These are phyloP conservation scores for Actinemys pallida DNA, from an alignment of 2,113 vertebrate genomes.

Conservation along the genomic window DNA sequence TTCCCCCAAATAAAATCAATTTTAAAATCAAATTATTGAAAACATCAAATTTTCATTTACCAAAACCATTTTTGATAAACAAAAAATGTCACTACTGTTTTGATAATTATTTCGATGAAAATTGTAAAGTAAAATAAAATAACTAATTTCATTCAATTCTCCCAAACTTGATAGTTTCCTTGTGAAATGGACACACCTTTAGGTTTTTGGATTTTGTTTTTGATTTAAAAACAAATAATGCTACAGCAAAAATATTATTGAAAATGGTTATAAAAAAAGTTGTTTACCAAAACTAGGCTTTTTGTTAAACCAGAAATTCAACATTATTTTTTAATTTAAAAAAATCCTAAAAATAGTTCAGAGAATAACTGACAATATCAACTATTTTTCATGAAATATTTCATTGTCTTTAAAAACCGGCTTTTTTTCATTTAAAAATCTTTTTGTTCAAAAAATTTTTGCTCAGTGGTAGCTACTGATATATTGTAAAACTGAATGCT, in stretches of 20 bases:
- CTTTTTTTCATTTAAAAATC: background rate
- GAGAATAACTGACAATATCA: background rate
- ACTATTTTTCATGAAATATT: background rate
- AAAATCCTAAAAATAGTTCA: background rate
- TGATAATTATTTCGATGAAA: background rate
- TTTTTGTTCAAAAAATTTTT: background rate
- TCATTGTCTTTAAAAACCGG: background rate
- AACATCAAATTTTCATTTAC: background rate
- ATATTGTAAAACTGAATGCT: background rate
- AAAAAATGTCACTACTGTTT: background rate
- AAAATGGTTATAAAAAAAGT: background rate
- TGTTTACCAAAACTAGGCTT: background rate
- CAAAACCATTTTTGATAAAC: background rate
- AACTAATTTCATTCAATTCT: background rate
- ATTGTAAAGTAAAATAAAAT: background rate
- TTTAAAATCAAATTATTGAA: background rate
- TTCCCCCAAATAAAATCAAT: background rate
- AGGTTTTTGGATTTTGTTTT: background rate
- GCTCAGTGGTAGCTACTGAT: background rate
- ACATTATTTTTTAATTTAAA: background rate
- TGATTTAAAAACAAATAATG: background rate
- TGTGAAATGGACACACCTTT: background rate
- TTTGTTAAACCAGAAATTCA: constrained; percentile 23
- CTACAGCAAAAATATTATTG: background rate
- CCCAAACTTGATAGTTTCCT: background rate